Percentiles rank a stretch among this genome's conserved stretches.
phyloP scores from a whole-genome alignment of 2,113 vertebrate species.

The Epinephelus cyanopodus region DNA sequence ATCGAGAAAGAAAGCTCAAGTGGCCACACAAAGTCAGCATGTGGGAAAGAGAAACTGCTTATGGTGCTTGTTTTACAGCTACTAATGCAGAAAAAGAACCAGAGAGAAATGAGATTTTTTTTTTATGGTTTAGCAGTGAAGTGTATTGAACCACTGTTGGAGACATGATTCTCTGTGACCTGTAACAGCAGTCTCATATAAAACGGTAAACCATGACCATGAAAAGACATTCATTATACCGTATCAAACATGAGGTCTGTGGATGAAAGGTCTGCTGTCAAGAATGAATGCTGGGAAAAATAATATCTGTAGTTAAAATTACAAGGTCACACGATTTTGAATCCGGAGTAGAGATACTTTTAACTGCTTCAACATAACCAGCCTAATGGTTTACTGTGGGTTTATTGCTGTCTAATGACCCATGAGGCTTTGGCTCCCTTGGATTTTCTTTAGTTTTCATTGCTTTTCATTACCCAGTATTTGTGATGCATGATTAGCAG shows the following conservation, averaged over 20 bases:
- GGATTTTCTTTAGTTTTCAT: neutral
- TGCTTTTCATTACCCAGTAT: neutral
- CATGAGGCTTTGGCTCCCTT: neutral
- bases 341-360: neutral
- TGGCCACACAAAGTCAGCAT: neutral
- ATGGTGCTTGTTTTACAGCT: slow-evolving; percentile 17
- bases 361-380: neutral
- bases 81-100: slow-evolving; percentile 21
- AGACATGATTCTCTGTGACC: slow-evolving; percentile 34
- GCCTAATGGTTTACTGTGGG: neutral
- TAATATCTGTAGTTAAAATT: neutral
- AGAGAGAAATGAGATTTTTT: slow-evolving; percentile 8
- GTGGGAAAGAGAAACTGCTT: slow-evolving; percentile 1
- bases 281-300: neutral
- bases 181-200: slow-evolving; percentile 15
- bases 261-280: neutral
- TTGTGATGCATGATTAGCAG: slow-evolving; percentile 1
- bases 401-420: neutral
- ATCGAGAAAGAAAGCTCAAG: neutral
- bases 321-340: neutral
- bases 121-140: slow-evolving; percentile 24
- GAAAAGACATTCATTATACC: slow-evolving; percentile 8
- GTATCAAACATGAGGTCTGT: neutral
- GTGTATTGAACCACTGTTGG: slow-evolving; percentile 17
- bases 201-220: slow-evolving; percentile 11